phyloP scores from a whole-genome alignment of 2,113 vertebrate genomes.

The Craseonycteris thonglongyai region DNA sequence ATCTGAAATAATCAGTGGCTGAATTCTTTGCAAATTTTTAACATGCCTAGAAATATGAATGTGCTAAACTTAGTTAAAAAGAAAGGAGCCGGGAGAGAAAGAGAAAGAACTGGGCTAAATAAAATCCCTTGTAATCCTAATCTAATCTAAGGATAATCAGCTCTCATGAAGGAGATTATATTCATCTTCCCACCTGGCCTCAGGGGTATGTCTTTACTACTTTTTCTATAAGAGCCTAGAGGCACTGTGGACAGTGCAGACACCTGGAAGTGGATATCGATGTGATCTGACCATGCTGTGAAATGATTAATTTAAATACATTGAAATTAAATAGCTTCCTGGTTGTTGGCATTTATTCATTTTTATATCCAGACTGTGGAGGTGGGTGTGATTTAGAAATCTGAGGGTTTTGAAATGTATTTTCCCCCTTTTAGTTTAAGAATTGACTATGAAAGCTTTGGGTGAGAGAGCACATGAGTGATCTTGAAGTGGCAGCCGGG shows the following conservation, averaged over 20 bases:
- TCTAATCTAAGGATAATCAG: neutral
- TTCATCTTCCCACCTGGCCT: neutral
- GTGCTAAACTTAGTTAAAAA: neutral
- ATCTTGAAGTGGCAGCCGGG: neutral
- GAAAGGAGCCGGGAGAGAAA: neutral
- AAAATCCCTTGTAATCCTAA: neutral
- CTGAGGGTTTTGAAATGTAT: neutral
- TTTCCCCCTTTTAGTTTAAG: constrained; percentile 7
- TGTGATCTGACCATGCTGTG: neutral
- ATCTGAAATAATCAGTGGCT: neutral
- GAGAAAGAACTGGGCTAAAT: neutral
- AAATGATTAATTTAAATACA: neutral
- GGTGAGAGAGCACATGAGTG: neutral
- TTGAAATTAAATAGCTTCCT: neutral
- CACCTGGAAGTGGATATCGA: neutral
- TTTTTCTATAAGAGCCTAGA: neutral
- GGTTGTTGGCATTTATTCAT: neutral
- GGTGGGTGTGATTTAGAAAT: neutral
- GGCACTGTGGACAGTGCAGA: neutral
- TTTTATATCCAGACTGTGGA: neutral
- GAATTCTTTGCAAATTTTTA: neutral
- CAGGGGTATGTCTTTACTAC: neutral
- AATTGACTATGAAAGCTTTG: neutral
- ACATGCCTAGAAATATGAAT: neutral
- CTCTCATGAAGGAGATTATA: neutral